Evolutionary conservation across 2,113 vertebrate species (phyloP), one percentile per base, ranked within the genome.

Genomic region (Apaloderma vittatum): DNA sequence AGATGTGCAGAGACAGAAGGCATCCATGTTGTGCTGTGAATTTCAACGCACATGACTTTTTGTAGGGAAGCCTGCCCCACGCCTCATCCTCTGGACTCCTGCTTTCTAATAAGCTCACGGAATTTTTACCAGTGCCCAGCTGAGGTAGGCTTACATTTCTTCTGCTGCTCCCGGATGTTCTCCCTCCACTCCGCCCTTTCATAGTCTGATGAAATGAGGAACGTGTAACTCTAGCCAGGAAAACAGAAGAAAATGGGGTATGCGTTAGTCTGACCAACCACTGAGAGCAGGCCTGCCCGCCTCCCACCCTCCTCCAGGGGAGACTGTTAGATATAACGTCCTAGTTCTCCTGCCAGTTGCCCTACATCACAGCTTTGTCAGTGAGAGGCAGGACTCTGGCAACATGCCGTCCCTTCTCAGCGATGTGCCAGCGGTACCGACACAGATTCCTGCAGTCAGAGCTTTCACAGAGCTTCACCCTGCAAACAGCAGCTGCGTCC

Each of bases 121-220:
- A 12, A 46, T 24, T 51, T 43, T 59, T 52, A 67, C 32, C 49
- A 66, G 3, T 3, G 67, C 26, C n/a, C 51, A 72, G 76, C 20
- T 55, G 40, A 86, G 48, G 30, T 37, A 91, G 84, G 98, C 99
- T 97, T 94, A 99, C 99, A 99, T 95, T 99, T 99, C 97, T 99
- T 99, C 97, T 99, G 99, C 97, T 99, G 99, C 49, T 99, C 99
- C 54, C 99, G 99, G 81, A 99, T 99, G 48, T 98, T 98, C 90
- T 99, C 99, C 86, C 98, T 98, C 99, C 99, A 99, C 81, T 99
- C 99, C 0, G 99, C 99, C 17, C 99, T 99, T 93, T 99, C 99
- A 3, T 99, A 99, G 97, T 99, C 99, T 0, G 99, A 99, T 1
- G 99, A 99, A 88, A 99, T 99, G 91, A 99, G 98, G 97, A 99